phyloP scores from a whole-genome alignment of 1,140 invertebrate genomes.

The Acromyrmex echinatior region DNA sequence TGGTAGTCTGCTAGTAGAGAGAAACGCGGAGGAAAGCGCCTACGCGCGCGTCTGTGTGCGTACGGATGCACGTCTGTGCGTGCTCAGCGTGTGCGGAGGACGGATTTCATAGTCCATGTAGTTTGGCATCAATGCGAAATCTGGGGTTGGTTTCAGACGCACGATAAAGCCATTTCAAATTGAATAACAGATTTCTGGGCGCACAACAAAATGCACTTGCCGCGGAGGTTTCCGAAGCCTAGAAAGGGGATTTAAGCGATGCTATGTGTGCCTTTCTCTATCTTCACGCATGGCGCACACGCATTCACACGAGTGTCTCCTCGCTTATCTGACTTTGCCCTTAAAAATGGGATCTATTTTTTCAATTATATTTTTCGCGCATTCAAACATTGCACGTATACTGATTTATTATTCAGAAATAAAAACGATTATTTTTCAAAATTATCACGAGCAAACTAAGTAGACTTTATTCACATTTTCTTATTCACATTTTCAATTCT shows the following conservation, averaged over 20 bases:
- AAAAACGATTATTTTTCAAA: background rate
- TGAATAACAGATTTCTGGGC: slow-evolving; percentile 78
- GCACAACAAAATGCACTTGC: slow-evolving; percentile 78
- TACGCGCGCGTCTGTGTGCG: slow-evolving; percentile 19
- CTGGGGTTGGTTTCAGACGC: slow-evolving; percentile 74
- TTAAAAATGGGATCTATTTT: slow-evolving; percentile 4
- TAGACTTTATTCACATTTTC: background rate
- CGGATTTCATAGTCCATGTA: slow-evolving; percentile 77
- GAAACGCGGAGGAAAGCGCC: slow-evolving; percentile 47
- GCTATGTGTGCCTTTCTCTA: slow-evolving; percentile 58
- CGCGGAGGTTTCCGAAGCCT: slow-evolving; percentile 69
- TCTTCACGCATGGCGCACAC: slow-evolving; percentile 50
- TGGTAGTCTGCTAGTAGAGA: slow-evolving; percentile 62
- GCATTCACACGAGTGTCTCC: background rate
- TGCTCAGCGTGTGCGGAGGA: slow-evolving; percentile 57
- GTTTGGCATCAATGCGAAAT: slow-evolving; percentile 76
- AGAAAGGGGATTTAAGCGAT: slow-evolving; percentile 72
- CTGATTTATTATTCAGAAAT: background rate
- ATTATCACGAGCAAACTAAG: background rate
- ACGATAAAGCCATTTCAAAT: slow-evolving; percentile 77
- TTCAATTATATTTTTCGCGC: background rate
- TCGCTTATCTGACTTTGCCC: background rate
- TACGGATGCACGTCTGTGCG: slow-evolving; percentile 25
- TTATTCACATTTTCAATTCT: background rate
- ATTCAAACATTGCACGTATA: background rate